Conservation (phyloP, 2,797 vertebrate genomes). For the Dermochelys coriacea region DNA sequence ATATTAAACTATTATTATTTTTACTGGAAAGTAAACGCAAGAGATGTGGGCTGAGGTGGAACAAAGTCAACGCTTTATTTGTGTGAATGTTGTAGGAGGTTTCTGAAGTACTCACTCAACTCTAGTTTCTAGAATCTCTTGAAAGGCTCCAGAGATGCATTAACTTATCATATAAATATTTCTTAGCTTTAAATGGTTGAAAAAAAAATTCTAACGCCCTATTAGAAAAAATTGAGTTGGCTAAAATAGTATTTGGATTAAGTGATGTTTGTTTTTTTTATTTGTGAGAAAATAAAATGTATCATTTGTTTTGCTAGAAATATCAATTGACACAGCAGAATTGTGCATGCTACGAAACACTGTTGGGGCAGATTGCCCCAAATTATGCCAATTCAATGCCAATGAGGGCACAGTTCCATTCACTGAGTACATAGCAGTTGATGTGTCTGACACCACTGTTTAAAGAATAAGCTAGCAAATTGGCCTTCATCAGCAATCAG, state of each 20-base stretch:
- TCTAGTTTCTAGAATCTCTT: background rate
- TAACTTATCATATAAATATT: background rate
- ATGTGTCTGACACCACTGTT: accelerated
- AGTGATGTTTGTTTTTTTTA: background rate
- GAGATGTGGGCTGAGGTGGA: accelerated
- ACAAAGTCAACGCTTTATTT: accelerated
- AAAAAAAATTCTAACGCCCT: background rate
- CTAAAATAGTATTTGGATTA: background rate
- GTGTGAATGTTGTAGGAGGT: accelerated
- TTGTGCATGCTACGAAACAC: accelerated
- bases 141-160: background rate
- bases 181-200: background rate
- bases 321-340: background rate
- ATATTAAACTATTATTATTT: accelerated
- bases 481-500: background rate
- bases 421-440: accelerated
- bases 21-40: accelerated
- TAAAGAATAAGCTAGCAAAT: background rate
- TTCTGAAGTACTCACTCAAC: accelerated
- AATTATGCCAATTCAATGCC: accelerated
- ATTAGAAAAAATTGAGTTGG: accelerated
- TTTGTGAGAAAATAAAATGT: accelerated
- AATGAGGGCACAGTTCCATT: accelerated
- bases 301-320: background rate
- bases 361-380: accelerated